A percentile compares a stretch with the other conserved stretches of the same genome.
phyloP scores from a whole-genome alignment of 2,113 vertebrate genomes.

The Halcyon malimbica region DNA sequence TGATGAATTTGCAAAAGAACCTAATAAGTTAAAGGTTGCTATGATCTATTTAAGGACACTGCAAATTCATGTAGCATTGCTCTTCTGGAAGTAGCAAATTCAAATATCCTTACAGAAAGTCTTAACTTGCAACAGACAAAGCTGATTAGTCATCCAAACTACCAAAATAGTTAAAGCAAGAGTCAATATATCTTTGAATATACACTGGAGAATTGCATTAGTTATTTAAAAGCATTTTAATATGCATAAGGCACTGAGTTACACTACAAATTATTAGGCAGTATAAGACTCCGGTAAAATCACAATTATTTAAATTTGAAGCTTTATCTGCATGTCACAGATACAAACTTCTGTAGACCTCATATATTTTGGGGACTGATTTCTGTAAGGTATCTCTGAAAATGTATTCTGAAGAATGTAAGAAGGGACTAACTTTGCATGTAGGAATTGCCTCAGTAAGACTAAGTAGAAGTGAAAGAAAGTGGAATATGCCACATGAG shows the following conservation, averaged over 20 bases:
- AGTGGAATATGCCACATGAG: not conserved
- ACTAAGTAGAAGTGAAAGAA: not conserved
- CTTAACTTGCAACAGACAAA: conserved; percentile 3
- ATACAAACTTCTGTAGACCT: not conserved
- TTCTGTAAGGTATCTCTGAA: not conserved
- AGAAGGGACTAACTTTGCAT: not conserved
- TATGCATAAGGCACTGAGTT: not conserved
- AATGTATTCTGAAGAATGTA: not conserved
- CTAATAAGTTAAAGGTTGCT: not conserved
- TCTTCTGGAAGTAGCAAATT: conserved; percentile 33
- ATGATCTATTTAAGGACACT: conserved; percentile 27
- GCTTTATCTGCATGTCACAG: not conserved
- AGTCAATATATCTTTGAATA: conserved; percentile 19
- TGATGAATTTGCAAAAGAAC: conserved; percentile 6
- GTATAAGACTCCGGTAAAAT: not conserved
- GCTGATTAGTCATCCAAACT: conserved; percentile 45
- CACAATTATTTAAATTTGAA: not conserved
- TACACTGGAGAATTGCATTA: not conserved
- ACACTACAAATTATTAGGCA: not conserved
- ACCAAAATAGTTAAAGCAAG: conserved; percentile 35
- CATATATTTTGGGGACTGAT: not conserved
- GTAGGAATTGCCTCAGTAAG: not conserved
- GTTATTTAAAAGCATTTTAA: conserved; percentile 30
- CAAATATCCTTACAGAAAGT: conserved; percentile 21
- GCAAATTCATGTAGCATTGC: not conserved